A percentile compares a stretch with the other conserved stretches of the same genome.
Conservation (phyloP, 2,797 vertebrate species). For the Bradypodion ventrale region DNA sequence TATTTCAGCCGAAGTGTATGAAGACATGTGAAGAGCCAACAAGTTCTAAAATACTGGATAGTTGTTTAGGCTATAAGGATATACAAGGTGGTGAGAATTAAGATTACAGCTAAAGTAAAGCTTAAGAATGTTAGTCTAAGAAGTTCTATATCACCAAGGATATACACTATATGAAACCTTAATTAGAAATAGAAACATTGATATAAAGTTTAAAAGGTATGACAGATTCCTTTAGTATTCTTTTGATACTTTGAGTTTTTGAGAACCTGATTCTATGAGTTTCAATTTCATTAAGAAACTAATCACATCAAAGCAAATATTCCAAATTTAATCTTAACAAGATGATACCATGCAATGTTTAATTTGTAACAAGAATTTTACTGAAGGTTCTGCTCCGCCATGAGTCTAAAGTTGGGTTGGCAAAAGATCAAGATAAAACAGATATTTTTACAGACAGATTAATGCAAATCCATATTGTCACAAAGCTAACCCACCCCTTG, state of each 20-base stretch:
- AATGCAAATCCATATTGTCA: neutral
- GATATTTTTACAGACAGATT: neutral
- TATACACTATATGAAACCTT: neutral
- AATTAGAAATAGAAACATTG: neutral
- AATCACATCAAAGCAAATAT: neutral
- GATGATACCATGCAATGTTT: neutral
- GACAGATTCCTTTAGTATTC: neutral
- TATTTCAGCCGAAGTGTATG: neutral
- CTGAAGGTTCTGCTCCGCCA: neutral
- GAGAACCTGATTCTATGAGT: neutral
- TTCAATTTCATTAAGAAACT: neutral
- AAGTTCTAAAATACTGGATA: neutral
- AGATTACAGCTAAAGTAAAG: neutral
- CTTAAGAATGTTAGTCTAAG: neutral
- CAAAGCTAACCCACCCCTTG: neutral
- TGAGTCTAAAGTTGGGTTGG: neutral
- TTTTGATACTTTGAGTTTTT: neutral
- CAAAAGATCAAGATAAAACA: neutral
- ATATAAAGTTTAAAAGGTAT: slow-evolving; percentile 1
- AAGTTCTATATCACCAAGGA: neutral
- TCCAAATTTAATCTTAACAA: neutral
- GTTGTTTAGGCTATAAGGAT: neutral
- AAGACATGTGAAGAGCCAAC: neutral
- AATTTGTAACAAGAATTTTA: neutral
- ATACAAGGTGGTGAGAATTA: neutral